Conservation (phyloP, 2,113 vertebrate genomes). For the Tragelaphus buxtoni region DNA sequence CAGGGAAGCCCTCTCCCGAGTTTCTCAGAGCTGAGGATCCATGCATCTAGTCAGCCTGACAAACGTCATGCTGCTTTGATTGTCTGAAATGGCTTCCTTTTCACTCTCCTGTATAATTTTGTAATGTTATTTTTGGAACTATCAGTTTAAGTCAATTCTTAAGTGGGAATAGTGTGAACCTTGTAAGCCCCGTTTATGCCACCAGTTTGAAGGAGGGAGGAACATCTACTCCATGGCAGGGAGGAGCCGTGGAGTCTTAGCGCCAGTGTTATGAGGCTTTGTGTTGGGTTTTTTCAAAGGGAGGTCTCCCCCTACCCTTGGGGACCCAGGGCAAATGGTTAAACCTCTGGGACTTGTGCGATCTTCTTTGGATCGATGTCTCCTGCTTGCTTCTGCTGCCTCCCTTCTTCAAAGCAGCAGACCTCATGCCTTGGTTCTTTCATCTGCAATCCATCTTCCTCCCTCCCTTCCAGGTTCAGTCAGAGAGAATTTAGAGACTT, state of each 20-base stretch:
- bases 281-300: not conserved
- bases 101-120: constrained; percentile 39
- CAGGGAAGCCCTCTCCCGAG: not conserved
- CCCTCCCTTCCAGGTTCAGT: not conserved
- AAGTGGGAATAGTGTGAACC: not conserved
- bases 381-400: not conserved
- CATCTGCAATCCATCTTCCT: not conserved
- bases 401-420: not conserved
- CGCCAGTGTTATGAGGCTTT: not conserved
- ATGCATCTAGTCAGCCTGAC: not conserved
- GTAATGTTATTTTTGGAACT: constrained; percentile 47
- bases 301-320: not conserved
- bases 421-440: not conserved
- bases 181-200: not conserved
- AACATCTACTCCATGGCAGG: rapidly evolving
- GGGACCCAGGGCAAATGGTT: not conserved
- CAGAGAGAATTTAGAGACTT: not conserved
- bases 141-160: constrained; percentile 29
- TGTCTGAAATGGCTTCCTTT: constrained; percentile 26
- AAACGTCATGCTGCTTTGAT: not conserved
- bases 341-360: not conserved
- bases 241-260: not conserved
- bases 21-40: not conserved
- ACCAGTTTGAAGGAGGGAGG: not conserved
- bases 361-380: not conserved